These are phyloP conservation scores for Cyanoderma ruficeps DNA, from an alignment of 2,113 vertebrate species.

Conservation along the genomic window DNA sequence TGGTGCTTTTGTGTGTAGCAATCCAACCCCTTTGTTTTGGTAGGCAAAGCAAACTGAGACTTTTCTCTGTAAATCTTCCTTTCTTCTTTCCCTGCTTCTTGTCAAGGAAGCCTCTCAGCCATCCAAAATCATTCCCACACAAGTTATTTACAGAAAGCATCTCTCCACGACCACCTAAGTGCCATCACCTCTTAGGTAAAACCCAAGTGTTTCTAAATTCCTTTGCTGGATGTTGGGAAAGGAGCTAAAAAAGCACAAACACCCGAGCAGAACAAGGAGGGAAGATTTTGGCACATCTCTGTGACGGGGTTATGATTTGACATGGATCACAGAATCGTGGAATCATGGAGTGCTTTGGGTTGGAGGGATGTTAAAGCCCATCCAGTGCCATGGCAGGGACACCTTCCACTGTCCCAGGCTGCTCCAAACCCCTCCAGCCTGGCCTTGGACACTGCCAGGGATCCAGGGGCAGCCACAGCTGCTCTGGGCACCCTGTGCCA, in stretches of 20 bases:
- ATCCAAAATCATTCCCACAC: not conserved
- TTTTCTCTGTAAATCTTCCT: not conserved
- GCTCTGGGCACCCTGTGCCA: not conserved
- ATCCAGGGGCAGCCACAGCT: not conserved
- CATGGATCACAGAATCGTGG: not conserved
- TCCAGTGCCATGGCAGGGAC: not conserved
- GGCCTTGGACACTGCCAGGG: not conserved
- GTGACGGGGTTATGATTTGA: not conserved
- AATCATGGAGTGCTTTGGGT: not conserved
- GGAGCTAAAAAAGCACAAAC: not conserved
- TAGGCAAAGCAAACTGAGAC: constrained; percentile 17
- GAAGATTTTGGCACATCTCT: not conserved
- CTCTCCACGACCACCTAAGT: not conserved
- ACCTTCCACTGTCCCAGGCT: not conserved
- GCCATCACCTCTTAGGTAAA: not conserved
- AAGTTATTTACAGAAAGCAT: not conserved
- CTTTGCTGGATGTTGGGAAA: not conserved
- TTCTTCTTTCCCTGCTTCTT: not conserved
- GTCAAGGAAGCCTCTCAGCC: not conserved
- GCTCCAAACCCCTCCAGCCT: not conserved
- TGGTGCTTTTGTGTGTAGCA: constrained; percentile 8
- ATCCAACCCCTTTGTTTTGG: constrained; percentile 17
- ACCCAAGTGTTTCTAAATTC: not conserved
- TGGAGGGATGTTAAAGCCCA: not conserved
- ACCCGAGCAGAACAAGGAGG: not conserved